Evolutionary conservation across 2,113 vertebrate species (phyloP).

Genomic region (Alethe castanea): DNA sequence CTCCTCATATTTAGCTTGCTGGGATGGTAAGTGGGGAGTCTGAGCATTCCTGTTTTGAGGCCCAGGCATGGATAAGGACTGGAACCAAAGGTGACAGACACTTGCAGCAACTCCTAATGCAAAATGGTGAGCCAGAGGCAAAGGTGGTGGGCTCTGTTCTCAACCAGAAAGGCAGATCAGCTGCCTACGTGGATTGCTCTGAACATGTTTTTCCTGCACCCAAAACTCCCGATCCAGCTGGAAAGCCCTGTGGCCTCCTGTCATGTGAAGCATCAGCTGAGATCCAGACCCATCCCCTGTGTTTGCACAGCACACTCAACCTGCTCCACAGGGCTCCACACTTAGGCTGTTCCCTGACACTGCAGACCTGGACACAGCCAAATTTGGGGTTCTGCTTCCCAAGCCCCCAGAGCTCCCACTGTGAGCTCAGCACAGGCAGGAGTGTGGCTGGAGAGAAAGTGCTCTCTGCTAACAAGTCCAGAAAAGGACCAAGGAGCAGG

Average conservation of each 20-base stretch:
- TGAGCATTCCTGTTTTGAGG: not conserved
- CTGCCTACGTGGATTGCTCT: not conserved
- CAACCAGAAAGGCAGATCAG: not conserved
- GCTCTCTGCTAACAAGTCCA: not conserved
- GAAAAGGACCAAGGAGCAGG: not conserved
- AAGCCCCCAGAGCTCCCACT: not conserved
- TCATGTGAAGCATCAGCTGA: not conserved
- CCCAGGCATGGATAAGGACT: accelerated
- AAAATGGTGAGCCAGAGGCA: not conserved
- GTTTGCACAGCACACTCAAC: not conserved
- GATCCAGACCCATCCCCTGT: not conserved
- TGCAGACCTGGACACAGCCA: not conserved
- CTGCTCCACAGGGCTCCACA: not conserved
- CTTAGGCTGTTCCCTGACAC: not conserved
- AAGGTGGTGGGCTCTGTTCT: not conserved
- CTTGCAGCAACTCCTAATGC: not conserved
- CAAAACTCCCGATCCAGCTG: not conserved
- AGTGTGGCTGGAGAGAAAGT: not conserved
- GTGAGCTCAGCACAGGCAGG: not conserved
- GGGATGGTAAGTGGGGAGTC: not conserved
- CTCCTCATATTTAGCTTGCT: not conserved
- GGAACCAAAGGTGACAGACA: not conserved
- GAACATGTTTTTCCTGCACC: not conserved
- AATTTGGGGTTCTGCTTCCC: not conserved
- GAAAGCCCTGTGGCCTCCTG: not conserved